These are phyloP conservation scores for Sebastes ruberrimus DNA, from an alignment of 2,797 vertebrate genomes.

Conservation along the genomic window DNA sequence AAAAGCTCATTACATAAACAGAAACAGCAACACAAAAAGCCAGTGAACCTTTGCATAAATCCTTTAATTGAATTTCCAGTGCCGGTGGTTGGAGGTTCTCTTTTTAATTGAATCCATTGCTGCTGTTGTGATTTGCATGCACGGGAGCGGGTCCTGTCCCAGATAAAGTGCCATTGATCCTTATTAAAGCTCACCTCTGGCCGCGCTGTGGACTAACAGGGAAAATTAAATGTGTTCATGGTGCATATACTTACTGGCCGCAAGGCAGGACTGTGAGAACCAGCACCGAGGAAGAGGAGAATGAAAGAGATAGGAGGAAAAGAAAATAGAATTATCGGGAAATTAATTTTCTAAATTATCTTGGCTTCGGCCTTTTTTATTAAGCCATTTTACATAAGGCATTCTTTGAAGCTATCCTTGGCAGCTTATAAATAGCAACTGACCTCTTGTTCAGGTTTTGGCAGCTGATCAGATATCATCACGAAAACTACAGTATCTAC, in stretches of 20 bases:
- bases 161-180: conserved; percentile 99
- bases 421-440: conserved; percentile 19
- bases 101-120: conserved; percentile 99
- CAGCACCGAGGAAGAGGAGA: conserved; percentile 50
- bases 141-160: conserved; percentile 94
- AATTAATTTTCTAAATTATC: conserved; percentile 88
- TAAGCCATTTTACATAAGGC: conserved; percentile 24
- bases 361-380: conserved; percentile 63
- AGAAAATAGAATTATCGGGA: conserved; percentile 83
- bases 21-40: conserved; percentile 92
- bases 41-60: conserved; percentile 99
- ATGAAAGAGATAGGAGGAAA: conserved; percentile 42
- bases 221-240: conserved; percentile 98
- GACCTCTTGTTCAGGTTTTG: conserved; percentile 22
- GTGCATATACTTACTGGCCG: conserved; percentile 91
- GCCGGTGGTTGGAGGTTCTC: conserved; percentile 94
- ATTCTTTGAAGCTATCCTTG: conserved; percentile 14
- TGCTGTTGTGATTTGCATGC: conserved; percentile 95
- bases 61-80: conserved; percentile 99
- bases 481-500: not conserved
- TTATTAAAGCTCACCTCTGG: conserved; percentile 99
- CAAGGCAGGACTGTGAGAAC: conserved; percentile 87
- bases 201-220: conserved; percentile 94
- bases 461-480: conserved; percentile 8
- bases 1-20: conserved; percentile 99